These are phyloP conservation scores for Zeugodacus cucurbitae DNA, from an alignment of 1,140 invertebrate genomes.

Conservation along the genomic window DNA sequence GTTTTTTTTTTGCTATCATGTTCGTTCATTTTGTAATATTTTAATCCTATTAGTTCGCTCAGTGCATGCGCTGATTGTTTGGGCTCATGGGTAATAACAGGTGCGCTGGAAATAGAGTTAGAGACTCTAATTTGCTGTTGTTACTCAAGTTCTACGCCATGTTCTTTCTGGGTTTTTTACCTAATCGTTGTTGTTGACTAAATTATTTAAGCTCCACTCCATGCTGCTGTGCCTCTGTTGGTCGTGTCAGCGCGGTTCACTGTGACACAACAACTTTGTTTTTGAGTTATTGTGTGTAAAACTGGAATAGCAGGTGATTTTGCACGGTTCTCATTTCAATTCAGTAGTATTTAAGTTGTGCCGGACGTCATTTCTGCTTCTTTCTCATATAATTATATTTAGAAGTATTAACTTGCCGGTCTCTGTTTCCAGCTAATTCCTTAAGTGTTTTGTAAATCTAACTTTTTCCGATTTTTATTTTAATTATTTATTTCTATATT, in stretches of 20 bases:
- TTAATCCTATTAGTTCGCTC: conserved; percentile 8
- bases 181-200: neutral
- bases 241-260: neutral
- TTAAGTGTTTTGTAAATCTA: neutral
- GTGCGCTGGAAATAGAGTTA: neutral
- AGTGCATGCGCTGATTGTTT: neutral
- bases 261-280: neutral
- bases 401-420: neutral
- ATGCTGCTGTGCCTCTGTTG: neutral
- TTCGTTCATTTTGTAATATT: neutral
- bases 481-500: neutral
- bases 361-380: no score
- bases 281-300: neutral
- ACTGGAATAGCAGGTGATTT: conserved; percentile 8
- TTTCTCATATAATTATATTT: neutral
- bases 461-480: neutral
- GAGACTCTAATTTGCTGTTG: neutral
- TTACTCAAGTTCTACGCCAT: neutral
- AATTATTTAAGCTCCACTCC: conserved; percentile 1
- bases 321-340: neutral
- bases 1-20: neutral
- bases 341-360: neutral
- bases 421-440: neutral
- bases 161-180: neutral
- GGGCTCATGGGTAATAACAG: neutral